Conservation (phyloP, 2,113 vertebrate species). For the Poicephalus gulielmi region DNA sequence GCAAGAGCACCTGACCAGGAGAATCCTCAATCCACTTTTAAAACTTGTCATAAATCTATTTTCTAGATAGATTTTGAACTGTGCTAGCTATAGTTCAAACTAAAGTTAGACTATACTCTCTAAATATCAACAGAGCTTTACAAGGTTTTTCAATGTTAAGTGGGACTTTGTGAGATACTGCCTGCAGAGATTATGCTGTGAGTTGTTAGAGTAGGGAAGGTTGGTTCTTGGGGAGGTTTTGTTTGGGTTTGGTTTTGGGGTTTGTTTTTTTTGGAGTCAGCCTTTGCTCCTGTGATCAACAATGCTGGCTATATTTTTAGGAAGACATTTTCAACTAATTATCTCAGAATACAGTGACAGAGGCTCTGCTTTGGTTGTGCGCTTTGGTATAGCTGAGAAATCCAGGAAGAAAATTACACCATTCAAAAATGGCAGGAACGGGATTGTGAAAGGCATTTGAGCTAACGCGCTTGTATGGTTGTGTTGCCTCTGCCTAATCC, state of each 20-base stretch:
- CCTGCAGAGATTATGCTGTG: fast-evolving
- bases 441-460: neutral
- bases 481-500: neutral
- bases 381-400: neutral
- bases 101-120: neutral
- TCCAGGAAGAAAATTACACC: neutral
- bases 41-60: neutral
- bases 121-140: neutral
- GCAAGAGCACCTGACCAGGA: neutral
- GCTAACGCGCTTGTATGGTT: neutral
- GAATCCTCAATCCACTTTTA: neutral
- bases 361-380: neutral
- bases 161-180: neutral
- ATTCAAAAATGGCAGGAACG: neutral
- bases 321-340: neutral
- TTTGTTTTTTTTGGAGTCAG: neutral
- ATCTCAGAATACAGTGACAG: neutral
- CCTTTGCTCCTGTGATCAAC: neutral
- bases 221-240: neutral
- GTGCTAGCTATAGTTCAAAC: neutral
- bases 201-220: neutral
- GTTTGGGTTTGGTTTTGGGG: neutral
- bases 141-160: neutral
- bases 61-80: neutral
- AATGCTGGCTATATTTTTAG: neutral